Conservation (phyloP, 2,888 invertebrate species). For the Camptogramma bilineatum region DNA sequence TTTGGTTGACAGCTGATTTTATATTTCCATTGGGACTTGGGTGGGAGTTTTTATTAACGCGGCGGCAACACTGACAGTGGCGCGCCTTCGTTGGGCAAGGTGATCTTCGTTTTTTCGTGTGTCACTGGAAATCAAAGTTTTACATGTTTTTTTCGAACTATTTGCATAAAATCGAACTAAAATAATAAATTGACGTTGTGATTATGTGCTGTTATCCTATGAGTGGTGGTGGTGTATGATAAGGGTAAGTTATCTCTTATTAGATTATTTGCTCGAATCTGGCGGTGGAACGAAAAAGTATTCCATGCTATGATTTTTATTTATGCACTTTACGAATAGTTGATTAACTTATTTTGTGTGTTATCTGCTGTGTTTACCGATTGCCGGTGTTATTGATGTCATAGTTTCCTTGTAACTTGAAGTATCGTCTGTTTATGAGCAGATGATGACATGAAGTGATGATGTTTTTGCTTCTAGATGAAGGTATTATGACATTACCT, state of each 20-base stretch:
- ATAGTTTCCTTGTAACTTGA: constrained; percentile 13
- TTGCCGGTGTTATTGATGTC: constrained; percentile 25
- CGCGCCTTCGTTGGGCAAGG: constrained; percentile 61
- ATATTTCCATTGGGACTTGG: constrained; percentile 15
- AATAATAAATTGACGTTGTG: constrained; percentile 68
- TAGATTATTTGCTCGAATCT: constrained; percentile 53
- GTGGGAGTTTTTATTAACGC: constrained; percentile 5
- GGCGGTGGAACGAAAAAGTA: constrained; percentile 41
- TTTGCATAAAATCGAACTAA: constrained; percentile 55
- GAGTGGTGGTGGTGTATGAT: constrained; percentile 74
- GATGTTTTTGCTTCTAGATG: constrained; percentile 30
- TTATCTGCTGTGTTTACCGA: constrained; percentile 12
- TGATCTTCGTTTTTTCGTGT: constrained; percentile 61
- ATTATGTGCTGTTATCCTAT: constrained; percentile 79
- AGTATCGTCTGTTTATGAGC: constrained; percentile 9
- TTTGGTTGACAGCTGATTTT: constrained; percentile 4
- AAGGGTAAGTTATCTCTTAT: constrained; percentile 72
- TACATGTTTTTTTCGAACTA: constrained; percentile 70
- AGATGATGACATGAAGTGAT: constrained; percentile 20
- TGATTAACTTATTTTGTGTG: constrained; percentile 25
- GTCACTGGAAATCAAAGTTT: constrained; percentile 73
- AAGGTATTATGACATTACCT: constrained; percentile 25
- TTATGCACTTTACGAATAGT: constrained; percentile 26
- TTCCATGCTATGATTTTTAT: constrained; percentile 27
- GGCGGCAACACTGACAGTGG: constrained; percentile 61